Evolutionary conservation across 2,797 vertebrate genomes (phyloP).

Genomic region (Scyliorhinus canicula): DNA sequence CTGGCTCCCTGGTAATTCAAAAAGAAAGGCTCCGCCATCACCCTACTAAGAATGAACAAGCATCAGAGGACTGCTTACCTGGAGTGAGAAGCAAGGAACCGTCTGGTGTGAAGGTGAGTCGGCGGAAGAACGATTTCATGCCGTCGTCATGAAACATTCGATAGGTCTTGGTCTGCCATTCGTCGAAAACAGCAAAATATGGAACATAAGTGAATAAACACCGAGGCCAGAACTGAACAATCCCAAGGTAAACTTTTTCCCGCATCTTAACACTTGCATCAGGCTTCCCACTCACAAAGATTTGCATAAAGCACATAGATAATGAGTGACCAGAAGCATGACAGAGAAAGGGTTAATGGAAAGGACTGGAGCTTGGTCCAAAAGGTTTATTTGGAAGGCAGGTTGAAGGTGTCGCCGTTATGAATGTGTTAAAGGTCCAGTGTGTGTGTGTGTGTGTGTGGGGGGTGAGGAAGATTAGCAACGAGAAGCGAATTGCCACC

Average conservation of each 20-base stretch:
- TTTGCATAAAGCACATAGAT: not conserved
- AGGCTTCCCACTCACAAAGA: not conserved
- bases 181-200: not conserved
- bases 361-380: not conserved
- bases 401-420: not conserved
- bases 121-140: constrained; percentile 94
- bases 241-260: not conserved
- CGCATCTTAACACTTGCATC: not conserved
- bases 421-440: not conserved
- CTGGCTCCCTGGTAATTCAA: no score
- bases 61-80: constrained; percentile 55
- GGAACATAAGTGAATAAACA: not conserved
- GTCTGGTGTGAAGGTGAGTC: constrained; percentile 89
- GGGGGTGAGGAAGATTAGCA: not conserved
- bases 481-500: not conserved
- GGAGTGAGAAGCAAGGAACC: constrained; percentile 85
- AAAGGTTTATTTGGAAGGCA: not conserved
- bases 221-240: not conserved
- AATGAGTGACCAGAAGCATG: not conserved
- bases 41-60: not conserved
- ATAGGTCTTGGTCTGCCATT: constrained; percentile 71
- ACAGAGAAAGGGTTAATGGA: not conserved
- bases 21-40: not conserved
- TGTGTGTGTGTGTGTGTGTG: no score
- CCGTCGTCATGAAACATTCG: constrained; percentile 96